Evolutionary conservation across 2,113 vertebrate genomes (phyloP).

Genomic region (Phaethornis superciliosus): DNA sequence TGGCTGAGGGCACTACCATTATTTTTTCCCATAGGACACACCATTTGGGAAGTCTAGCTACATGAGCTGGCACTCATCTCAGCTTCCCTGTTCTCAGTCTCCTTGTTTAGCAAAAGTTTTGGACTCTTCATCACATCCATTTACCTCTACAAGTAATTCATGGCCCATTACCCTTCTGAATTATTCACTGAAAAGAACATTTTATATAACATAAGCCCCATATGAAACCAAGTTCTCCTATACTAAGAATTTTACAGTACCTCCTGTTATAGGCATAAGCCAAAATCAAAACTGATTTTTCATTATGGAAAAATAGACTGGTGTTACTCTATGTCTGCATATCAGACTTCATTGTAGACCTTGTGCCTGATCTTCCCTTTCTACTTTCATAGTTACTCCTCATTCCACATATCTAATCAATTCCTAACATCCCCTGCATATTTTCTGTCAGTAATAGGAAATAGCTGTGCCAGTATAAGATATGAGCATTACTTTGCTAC

Average conservation of each 20-base stretch:
- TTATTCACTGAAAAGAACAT: conserved; percentile 24
- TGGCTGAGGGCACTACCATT: conserved; percentile 46
- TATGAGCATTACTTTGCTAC: background rate
- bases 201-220: background rate
- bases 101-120: conserved; percentile 49
- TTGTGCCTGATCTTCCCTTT: background rate
- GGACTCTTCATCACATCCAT: conserved; percentile 44
- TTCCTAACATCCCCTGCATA: conserved; percentile 30
- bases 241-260: conserved; percentile 16
- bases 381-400: background rate
- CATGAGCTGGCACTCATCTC: conserved; percentile 54
- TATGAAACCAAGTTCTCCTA: conserved; percentile 8
- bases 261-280: background rate
- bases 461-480: conserved; percentile 12
- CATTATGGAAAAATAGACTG: background rate
- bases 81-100: conserved; percentile 42
- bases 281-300: background rate
- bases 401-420: conserved; percentile 26
- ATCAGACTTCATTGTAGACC: background rate
- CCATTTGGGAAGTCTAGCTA: conserved; percentile 61
- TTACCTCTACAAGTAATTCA: conserved; percentile 52
- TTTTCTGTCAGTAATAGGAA: conserved; percentile 54
- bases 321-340: background rate
- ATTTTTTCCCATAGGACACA: conserved; percentile 51
- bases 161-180: conserved; percentile 3